phyloP scores from a whole-genome alignment of 2,797 vertebrate species.

The Argyrosomus regius region DNA sequence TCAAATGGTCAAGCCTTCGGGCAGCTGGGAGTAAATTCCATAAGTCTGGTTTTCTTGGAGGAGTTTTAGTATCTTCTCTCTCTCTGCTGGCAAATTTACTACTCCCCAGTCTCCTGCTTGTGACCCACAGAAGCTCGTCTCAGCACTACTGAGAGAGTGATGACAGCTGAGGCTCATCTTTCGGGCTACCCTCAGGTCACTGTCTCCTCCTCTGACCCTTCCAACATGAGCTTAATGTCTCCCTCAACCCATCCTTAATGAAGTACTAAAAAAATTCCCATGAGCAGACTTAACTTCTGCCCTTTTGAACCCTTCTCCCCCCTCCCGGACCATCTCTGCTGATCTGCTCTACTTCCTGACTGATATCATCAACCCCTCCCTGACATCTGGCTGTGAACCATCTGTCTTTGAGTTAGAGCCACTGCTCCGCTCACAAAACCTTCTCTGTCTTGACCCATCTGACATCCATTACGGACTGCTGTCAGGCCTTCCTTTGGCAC shows the following conservation, averaged over 20 bases:
- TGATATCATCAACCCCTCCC: slow-evolving; percentile 52
- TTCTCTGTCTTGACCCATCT: slow-evolving; percentile 18
- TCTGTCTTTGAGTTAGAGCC: slow-evolving; percentile 53
- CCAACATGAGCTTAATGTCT: slow-evolving; percentile 40
- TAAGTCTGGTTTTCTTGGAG: slow-evolving; percentile 34
- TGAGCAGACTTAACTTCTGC: slow-evolving; percentile 58
- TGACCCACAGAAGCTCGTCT: slow-evolving; percentile 1
- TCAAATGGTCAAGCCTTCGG: slow-evolving; percentile 42
- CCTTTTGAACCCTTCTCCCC: slow-evolving; percentile 33
- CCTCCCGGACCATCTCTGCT: slow-evolving; percentile 16
- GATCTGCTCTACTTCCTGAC: slow-evolving; percentile 57
- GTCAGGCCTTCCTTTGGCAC: slow-evolving; percentile 9
- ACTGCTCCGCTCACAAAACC: slow-evolving; percentile 42
- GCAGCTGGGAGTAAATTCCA: slow-evolving; percentile 45
- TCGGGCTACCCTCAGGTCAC: slow-evolving; percentile 32
- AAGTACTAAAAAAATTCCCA: slow-evolving; percentile 60
- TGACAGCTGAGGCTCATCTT: slow-evolving; percentile 41
- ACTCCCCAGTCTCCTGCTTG: slow-evolving; percentile 20
- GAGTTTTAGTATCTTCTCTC: slow-evolving; percentile 40
- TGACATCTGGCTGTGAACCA: slow-evolving; percentile 65
- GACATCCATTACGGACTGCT: slow-evolving; percentile 18
- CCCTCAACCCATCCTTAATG: slow-evolving; percentile 39
- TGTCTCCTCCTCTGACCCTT: slow-evolving; percentile 49
- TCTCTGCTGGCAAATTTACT: slow-evolving; percentile 41
- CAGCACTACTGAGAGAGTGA: slow-evolving; percentile 23